Conservation (phyloP, 2,888 invertebrate species). For the Trachelus iudaicus region DNA sequence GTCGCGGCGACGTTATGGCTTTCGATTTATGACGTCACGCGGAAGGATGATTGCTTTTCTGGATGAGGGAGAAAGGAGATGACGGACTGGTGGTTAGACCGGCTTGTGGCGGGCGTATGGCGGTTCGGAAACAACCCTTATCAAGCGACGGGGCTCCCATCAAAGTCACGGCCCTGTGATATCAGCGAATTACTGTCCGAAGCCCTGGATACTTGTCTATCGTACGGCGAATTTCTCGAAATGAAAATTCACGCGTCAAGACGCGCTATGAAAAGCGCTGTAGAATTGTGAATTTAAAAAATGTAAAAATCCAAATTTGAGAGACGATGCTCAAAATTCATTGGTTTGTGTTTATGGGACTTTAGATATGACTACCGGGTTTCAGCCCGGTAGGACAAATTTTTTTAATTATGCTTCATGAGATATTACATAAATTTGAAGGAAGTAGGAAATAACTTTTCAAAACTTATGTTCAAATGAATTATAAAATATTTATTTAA, state of each 20-base stretch:
- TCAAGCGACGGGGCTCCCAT: constrained; percentile 27
- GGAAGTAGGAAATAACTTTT: background rate
- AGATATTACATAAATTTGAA: background rate
- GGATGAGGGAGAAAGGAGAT: constrained; percentile 23
- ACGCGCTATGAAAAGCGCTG: background rate
- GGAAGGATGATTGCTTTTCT: constrained; percentile 51
- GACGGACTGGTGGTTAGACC: constrained; percentile 15
- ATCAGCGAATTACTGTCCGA: constrained; percentile 30
- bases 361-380: background rate
- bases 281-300: background rate
- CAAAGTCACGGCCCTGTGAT: constrained; percentile 34
- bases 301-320: background rate
- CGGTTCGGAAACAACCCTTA: constrained; percentile 28
- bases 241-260: background rate
- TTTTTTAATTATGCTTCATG: background rate
- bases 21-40: constrained; percentile 56
- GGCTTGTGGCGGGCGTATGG: constrained; percentile 7
- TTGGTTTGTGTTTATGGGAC: background rate
- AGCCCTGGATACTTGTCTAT: background rate
- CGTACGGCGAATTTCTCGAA: background rate
- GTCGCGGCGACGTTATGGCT: constrained; percentile 46
- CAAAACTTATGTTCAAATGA: background rate
- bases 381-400: background rate
- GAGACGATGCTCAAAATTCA: background rate
- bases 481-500: background rate